These are phyloP conservation scores for Sisor rabdophorus DNA, from an alignment of 2,113 vertebrate species.

Conservation along the genomic window DNA sequence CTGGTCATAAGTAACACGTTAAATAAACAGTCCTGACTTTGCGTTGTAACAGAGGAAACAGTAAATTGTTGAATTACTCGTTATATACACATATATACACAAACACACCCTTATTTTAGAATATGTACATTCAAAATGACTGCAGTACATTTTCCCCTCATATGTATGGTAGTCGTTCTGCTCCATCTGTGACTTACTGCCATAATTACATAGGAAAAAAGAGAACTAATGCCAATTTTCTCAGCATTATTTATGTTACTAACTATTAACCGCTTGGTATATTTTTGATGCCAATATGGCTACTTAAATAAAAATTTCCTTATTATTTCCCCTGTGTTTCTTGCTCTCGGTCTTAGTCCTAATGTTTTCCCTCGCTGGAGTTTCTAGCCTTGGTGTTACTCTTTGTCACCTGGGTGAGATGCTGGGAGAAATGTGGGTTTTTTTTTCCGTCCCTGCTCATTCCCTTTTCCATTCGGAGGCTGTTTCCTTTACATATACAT, in stretches of 20 bases:
- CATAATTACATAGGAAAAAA: not conserved
- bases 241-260: not conserved
- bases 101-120: too few relatives aligned
- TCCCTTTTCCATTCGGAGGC: conserved; percentile 39
- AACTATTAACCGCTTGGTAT: not conserved
- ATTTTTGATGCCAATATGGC: not conserved
- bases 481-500: conserved; percentile 40
- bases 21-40: too few relatives aligned
- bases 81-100: too few relatives aligned
- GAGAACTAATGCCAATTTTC: not conserved
- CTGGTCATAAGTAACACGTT: too few relatives aligned
- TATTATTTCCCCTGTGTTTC: not conserved
- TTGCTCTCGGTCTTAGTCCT: conserved; percentile 24
- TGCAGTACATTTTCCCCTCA: conserved; percentile 37
- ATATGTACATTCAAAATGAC: not conserved
- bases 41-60: too few relatives aligned
- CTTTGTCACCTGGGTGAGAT: conserved; percentile 51
- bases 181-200: conserved; percentile 19
- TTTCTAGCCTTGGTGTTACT: conserved; percentile 40
- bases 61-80: too few relatives aligned
- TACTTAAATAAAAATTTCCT: not conserved
- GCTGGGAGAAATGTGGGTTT: conserved; percentile 43
- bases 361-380: conserved; percentile 28
- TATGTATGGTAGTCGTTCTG: conserved; percentile 31
- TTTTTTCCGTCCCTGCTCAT: conserved; percentile 26